Evolutionary conservation across 2,888 invertebrate species (phyloP).

Genomic region (Antheraea yamamai): DNA sequence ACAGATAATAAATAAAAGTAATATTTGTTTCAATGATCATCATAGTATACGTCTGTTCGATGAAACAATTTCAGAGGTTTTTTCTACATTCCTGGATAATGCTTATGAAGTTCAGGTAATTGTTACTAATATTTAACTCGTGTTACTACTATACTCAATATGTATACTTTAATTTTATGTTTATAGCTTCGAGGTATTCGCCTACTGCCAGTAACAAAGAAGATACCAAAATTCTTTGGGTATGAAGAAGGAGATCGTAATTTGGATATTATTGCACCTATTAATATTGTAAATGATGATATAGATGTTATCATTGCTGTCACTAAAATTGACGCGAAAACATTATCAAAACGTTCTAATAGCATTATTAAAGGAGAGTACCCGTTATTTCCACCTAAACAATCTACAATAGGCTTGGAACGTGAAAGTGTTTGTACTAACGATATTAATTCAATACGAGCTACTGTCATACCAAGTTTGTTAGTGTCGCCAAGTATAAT

Average conservation of each 20-base stretch:
- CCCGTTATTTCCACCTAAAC: constrained; percentile 56
- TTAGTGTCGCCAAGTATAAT: constrained; percentile 52
- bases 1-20: constrained; percentile 30
- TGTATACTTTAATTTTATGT: constrained; percentile 23
- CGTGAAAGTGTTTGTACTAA: constrained; percentile 64
- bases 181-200: constrained; percentile 59
- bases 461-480: constrained; percentile 39
- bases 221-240: constrained; percentile 51
- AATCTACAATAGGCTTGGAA: constrained; percentile 32
- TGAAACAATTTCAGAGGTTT: constrained; percentile 37
- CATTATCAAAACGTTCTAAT: constrained; percentile 52
- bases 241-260: constrained; percentile 52
- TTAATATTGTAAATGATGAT: constrained; percentile 34
- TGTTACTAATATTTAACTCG: constrained; percentile 8
- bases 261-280: constrained; percentile 39
- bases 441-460: constrained; percentile 60
- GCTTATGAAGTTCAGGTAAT: constrained; percentile 57
- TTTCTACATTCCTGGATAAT: constrained; percentile 49
- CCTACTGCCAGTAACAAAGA: constrained; percentile 23
- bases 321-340: constrained; percentile 59
- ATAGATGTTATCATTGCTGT: constrained; percentile 59
- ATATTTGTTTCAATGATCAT: constrained; percentile 53
- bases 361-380: constrained; percentile 58
- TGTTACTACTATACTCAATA: background rate
- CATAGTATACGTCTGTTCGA: constrained; percentile 45